Base-by-base conservation (phyloP, 1,140 invertebrate genomes). In the Colletes gigas region DNA sequence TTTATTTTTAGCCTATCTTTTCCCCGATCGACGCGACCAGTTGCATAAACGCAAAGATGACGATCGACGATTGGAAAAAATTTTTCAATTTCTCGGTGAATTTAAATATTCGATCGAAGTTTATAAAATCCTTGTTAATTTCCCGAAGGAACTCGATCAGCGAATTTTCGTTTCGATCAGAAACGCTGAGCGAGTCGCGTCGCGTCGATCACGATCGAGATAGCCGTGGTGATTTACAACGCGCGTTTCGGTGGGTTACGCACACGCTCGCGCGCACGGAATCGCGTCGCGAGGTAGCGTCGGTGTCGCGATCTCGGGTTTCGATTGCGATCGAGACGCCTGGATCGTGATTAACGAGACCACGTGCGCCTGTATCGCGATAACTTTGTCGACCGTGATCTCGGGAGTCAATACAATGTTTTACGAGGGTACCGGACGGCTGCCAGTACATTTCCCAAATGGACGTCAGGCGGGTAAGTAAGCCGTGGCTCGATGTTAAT, bases 141-240 rank as follows among this genome's bases (percentile, higher is more conserved):
- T 30, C 30, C 30, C 30, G 30, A 30, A 30, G 30, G 30, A 2
- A 30, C 30, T 30, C 30, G 30, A 30, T 30, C 30, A 30, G 30
- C 30, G 30, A 30, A 30, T 30, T 30, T 30, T 30, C 30, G 30
- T 30, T 30, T 30, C 30, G 44, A 47, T 47, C 30, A 12, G 50
- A 50, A 9, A 50, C 10, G 10, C 10, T 50, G 10, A 50, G 8
- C 50, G 8, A 39, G 44, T n/a, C 8, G 59, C 9, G 9, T 63
- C 30, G 52, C 15, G n/a, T n/a, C 54, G 54, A 77, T 75, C 60
- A 15, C 66, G 66, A 52, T 41, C 54, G 67, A 78, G 76, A 78
- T 78, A 72, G n/a, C 30, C 55, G 57, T 15, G 57, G 12, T 77
- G 76, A 78, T 72, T 78, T 78, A 72, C 69, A 72, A 52, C n/a